These are phyloP conservation scores for Rugalucina vietnamica DNA, from an alignment of 2,888 invertebrate species.

Conservation along the genomic window DNA sequence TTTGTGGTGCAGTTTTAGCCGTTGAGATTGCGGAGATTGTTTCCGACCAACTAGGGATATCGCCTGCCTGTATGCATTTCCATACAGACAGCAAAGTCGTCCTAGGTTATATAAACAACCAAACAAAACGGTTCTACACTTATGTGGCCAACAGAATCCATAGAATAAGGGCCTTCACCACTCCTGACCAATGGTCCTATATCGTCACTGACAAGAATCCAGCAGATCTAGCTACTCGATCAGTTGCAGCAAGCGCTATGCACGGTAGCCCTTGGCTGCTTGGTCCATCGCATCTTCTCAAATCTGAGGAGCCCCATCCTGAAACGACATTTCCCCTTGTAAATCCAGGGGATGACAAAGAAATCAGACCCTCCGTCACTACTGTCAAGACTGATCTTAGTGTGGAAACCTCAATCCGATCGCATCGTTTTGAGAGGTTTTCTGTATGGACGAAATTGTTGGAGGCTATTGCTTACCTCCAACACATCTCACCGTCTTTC, in stretches of 20 bases:
- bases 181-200: slow-evolving; percentile 46
- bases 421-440: slow-evolving; percentile 41
- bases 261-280: slow-evolving; percentile 19
- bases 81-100: slow-evolving; percentile 58
- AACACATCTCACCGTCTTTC: not conserved
- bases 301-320: too few species aligned
- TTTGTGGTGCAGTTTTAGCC: slow-evolving; percentile 57
- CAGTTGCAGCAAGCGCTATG: not conserved
- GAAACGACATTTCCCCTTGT: not conserved
- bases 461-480: not conserved
- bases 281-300: not conserved
- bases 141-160: slow-evolving; percentile 57
- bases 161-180: slow-evolving; percentile 22
- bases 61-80: not conserved
- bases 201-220: slow-evolving; percentile 44
- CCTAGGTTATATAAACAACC: slow-evolving; percentile 54
- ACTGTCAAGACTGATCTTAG: not conserved
- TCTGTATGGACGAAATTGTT: slow-evolving; percentile 33
- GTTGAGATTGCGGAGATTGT: slow-evolving; percentile 39
- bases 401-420: too few species aligned
- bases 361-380: slow-evolving; percentile 4
- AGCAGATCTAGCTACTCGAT: slow-evolving; percentile 46
- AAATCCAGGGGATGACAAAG: slow-evolving; percentile 21
- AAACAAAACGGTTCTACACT: slow-evolving; percentile 49
- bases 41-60: slow-evolving; percentile 27